A percentile compares a stretch with the other conserved stretches of the same genome.
Conservation (phyloP, 2,113 vertebrate genomes). For the Falcunculus frontatus region DNA sequence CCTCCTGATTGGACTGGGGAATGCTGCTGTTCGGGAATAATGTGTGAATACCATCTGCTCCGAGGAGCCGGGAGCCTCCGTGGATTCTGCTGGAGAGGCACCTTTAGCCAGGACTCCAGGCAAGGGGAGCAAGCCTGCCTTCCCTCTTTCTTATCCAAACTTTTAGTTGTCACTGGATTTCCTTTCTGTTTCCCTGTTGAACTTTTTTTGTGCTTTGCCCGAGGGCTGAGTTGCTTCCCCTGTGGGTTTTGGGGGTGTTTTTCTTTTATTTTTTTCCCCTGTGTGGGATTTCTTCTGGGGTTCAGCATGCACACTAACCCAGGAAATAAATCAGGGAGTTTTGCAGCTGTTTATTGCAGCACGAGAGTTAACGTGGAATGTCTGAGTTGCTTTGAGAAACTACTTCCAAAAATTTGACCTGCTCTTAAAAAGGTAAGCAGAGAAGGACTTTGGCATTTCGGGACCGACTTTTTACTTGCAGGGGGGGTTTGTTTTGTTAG, state of each 20-base stretch:
- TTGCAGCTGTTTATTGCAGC: constrained; percentile 76
- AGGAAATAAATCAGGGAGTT: constrained; percentile 21
- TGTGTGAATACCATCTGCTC: constrained; percentile 70
- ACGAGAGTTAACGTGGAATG: constrained; percentile 60
- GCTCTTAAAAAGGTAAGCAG: constrained; percentile 50
- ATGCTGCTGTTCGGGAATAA: constrained; percentile 78
- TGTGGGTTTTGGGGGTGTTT: background rate
- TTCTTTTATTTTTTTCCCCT: background rate
- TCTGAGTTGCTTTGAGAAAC: constrained; percentile 46
- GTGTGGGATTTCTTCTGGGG: background rate
- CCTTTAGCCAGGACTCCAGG: constrained; percentile 39
- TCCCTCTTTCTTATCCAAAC: background rate
- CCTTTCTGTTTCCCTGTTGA: background rate
- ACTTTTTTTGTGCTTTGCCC: constrained; percentile 1
- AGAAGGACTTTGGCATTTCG: background rate
- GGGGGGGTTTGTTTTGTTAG: background rate
- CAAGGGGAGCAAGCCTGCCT: background rate
- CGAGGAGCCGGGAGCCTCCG: constrained; percentile 53
- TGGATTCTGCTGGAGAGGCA: constrained; percentile 45
- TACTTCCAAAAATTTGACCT: constrained; percentile 39
- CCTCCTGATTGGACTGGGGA: constrained; percentile 76
- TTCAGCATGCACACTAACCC: constrained; percentile 41
- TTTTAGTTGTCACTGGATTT: background rate
- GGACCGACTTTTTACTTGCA: background rate
- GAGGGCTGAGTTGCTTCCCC: background rate